Conservation (phyloP, 2,888 invertebrate species). For the Panzeria rudis region DNA sequence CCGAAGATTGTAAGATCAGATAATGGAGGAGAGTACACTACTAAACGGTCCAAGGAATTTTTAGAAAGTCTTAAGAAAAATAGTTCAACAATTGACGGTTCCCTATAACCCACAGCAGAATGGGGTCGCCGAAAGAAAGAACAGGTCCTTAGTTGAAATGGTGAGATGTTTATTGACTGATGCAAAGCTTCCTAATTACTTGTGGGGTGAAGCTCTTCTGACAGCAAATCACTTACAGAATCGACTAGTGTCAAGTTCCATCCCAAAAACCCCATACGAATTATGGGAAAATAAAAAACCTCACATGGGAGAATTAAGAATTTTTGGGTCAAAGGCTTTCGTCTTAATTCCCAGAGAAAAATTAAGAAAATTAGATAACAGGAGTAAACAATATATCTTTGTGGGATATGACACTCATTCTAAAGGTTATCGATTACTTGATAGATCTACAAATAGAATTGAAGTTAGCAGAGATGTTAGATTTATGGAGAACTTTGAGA, state of each 20-base stretch:
- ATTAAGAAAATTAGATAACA: slow-evolving; percentile 10
- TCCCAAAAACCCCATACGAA: slow-evolving; percentile 24
- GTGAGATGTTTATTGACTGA: slow-evolving; percentile 12
- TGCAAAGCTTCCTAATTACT: neutral
- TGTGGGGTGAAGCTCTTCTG: slow-evolving; percentile 3
- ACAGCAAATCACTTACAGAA: slow-evolving; percentile 15
- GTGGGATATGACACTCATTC: neutral
- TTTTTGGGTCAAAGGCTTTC: slow-evolving; percentile 7
- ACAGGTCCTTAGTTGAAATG: slow-evolving; percentile 17
- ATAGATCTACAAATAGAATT: neutral
- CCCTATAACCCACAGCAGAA: slow-evolving; percentile 13
- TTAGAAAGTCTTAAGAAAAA: neutral
- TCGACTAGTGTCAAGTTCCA: neutral
- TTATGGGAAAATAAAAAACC: slow-evolving; percentile 17
- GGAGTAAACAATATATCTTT: slow-evolving; percentile 6
- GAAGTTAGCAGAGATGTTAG: neutral
- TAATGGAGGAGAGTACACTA: slow-evolving; percentile 9
- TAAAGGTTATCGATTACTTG: slow-evolving; percentile 11
- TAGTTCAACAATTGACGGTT: neutral
- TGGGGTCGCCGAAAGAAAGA: slow-evolving; percentile 24
- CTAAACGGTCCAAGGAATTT: neutral
- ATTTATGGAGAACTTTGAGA: neutral
- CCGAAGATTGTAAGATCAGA: neutral
- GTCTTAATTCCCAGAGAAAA: slow-evolving; percentile 3
- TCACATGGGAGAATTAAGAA: neutral